Conservation (phyloP, 2,113 vertebrate species). For the Chaetodon trifascialis region DNA sequence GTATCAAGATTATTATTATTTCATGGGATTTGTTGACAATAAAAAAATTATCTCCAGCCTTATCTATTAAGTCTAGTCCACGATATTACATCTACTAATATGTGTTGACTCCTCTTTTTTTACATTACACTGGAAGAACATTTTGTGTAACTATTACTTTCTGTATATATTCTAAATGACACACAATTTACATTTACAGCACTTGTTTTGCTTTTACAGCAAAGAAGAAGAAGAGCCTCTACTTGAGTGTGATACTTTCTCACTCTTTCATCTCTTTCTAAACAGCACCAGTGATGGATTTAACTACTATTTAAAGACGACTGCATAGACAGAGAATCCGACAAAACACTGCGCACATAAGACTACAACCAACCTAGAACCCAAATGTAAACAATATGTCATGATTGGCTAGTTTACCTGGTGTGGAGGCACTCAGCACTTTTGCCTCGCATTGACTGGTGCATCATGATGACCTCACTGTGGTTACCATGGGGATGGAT, state of each 20-base stretch:
- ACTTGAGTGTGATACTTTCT: not conserved
- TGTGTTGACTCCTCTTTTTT: not conserved
- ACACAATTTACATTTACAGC: not conserved
- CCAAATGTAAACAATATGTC: slow-evolving; percentile 26
- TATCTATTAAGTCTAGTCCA: not conserved
- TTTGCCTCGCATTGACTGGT: slow-evolving; percentile 97
- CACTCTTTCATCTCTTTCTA: not conserved
- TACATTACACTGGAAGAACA: not conserved
- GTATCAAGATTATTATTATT: not conserved
- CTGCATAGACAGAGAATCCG: not conserved
- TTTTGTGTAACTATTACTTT: not conserved
- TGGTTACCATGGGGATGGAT: slow-evolving; percentile 93
- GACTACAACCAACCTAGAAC: slow-evolving; percentile 29
- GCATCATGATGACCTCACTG: slow-evolving; percentile 99
- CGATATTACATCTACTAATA: not conserved
- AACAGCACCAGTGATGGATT: not conserved
- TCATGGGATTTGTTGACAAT: slow-evolving; percentile 9
- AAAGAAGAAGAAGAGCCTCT: not conserved
- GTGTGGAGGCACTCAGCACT: slow-evolving; percentile 98
- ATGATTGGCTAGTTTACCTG: slow-evolving; percentile 89
- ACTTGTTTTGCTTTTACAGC: not conserved
- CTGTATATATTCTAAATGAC: not conserved
- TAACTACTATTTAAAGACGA: not conserved
- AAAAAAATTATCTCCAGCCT: not conserved
- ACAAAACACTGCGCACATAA: slow-evolving; percentile 3